A percentile compares a stretch with the other conserved stretches of the same genome.
These are phyloP conservation scores for Tapera naevia DNA, from an alignment of 2,797 vertebrate species.

Conservation along the genomic window DNA sequence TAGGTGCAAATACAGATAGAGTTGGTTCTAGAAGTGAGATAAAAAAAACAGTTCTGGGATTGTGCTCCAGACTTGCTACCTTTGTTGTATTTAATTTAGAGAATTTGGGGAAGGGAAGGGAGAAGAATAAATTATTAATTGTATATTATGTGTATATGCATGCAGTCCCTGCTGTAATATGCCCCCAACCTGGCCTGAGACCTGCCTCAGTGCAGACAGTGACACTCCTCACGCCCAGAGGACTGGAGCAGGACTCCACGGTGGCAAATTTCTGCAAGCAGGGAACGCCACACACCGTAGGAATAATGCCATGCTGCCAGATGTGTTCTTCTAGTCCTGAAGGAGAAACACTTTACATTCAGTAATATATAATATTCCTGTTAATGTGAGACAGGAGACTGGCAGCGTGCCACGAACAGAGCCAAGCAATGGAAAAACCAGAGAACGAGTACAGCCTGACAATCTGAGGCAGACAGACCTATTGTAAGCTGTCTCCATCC, in stretches of 20 bases:
- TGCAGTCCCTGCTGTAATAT: background rate
- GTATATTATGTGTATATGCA: background rate
- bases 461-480: constrained; percentile 49
- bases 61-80: background rate
- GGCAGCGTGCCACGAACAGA: background rate
- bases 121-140: background rate
- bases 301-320: background rate
- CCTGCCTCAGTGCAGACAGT: background rate
- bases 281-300: background rate
- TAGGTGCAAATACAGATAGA: background rate
- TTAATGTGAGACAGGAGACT: constrained; percentile 45
- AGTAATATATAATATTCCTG: constrained; percentile 29
- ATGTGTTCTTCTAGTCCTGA: constrained; percentile 28
- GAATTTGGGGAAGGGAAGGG: background rate
- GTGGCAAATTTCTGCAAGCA: background rate
- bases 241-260: background rate
- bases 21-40: background rate
- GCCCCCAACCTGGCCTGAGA: background rate
- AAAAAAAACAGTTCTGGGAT: background rate
- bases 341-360: constrained; percentile 54
- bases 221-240: background rate
- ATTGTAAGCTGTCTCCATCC: constrained; percentile 49
- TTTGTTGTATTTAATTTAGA: background rate
- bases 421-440: constrained; percentile 44
- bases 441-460: background rate